Evolutionary conservation across 2,797 vertebrate genomes (phyloP).

Genomic region (Rhynchotus rufescens): DNA sequence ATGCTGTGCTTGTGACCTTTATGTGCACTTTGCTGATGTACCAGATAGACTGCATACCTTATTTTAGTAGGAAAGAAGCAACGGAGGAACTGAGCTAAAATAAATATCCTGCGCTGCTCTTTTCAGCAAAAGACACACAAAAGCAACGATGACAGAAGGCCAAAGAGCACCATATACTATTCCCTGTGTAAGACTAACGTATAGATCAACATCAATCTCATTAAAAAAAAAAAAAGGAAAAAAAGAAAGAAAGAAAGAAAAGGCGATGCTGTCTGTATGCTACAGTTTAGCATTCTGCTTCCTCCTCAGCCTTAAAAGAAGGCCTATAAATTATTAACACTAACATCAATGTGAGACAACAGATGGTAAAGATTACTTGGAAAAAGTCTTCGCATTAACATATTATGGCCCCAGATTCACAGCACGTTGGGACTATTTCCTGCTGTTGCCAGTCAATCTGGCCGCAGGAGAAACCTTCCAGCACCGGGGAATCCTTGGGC

Average conservation of each 20-base stretch:
- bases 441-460: conserved; percentile 32
- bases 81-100: conserved; percentile 26
- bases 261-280: conserved; percentile 7
- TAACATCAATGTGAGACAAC: conserved; percentile 73
- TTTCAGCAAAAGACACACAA: conserved; percentile 29
- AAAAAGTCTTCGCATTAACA: conserved; percentile 65
- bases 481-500: conserved; percentile 11
- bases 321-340: conserved; percentile 71
- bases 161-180: conserved; percentile 11
- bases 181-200: background rate
- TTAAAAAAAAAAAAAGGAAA: background rate
- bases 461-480: conserved; percentile 4
- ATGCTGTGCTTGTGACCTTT: conserved; percentile 60
- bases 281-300: conserved; percentile 62
- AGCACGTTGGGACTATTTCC: conserved; percentile 18
- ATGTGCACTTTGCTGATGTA: conserved; percentile 16
- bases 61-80: conserved; percentile 37
- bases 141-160: background rate
- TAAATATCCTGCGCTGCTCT: conserved; percentile 6
- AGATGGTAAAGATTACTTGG: conserved; percentile 77
- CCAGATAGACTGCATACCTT: conserved; percentile 23
- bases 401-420: conserved; percentile 33
- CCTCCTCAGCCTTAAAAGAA: conserved; percentile 67
- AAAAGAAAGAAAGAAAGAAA: background rate
- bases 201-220: conserved; percentile 29